Percentiles rank a stretch among this genome's conserved stretches.
Evolutionary conservation across 1,140 invertebrate species (phyloP).

Genomic region (Pseudomyrmex dendroicus): DNA sequence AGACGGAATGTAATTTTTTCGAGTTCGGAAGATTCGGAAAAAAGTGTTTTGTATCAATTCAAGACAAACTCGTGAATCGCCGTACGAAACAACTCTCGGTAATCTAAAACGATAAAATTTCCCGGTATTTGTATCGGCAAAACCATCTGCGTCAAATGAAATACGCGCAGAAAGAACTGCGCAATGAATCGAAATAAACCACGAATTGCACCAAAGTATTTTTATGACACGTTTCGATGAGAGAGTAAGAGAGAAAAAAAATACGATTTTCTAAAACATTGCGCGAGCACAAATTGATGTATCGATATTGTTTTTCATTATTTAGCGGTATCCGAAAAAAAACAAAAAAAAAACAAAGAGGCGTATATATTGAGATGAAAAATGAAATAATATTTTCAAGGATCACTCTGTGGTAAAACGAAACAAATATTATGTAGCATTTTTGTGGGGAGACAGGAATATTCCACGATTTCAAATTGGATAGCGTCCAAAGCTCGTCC

Average conservation of each 20-base stretch:
- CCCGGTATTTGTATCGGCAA: neutral
- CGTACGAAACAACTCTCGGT: neutral
- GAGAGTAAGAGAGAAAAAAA: neutral
- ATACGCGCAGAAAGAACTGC: neutral
- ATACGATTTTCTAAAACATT: neutral
- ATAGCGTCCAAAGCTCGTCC: conserved; percentile 18
- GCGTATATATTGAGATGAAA: neutral
- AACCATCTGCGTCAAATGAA: conserved; percentile 20
- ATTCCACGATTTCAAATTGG: neutral
- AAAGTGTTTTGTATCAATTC: neutral
- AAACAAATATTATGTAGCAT: conserved; percentile 28
- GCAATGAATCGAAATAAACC: conserved; percentile 39
- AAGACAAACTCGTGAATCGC: neutral
- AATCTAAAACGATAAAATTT: conserved; percentile 27
- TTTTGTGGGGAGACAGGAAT: neutral
- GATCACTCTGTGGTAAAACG: neutral
- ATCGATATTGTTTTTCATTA: neutral
- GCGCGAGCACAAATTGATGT: neutral
- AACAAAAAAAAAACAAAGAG: too few species aligned
- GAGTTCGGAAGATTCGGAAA: too few species aligned
- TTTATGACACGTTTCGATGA: conserved; percentile 20
- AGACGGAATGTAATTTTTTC: neutral
- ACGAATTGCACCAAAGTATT: neutral
- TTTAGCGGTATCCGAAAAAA: too few species aligned
- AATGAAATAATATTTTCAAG: neutral